These are phyloP conservation scores for Thelaira solivaga DNA, from an alignment of 2,888 invertebrate species.

Conservation along the genomic window DNA sequence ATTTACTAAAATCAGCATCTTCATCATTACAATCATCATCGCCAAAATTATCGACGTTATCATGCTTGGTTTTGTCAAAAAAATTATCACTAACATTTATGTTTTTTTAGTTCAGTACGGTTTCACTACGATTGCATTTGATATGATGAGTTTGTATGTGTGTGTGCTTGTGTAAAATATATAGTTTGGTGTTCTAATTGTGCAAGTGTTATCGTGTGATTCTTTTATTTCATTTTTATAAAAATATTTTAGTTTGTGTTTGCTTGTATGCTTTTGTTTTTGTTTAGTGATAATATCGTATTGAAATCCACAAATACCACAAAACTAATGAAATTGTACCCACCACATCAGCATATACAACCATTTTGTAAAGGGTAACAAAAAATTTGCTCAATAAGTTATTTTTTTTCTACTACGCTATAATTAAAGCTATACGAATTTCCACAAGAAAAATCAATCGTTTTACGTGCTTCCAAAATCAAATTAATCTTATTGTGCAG, in stretches of 20 bases:
- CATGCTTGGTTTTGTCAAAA: background rate
- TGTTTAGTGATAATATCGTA: slow-evolving; percentile 21
- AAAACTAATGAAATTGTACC: slow-evolving; percentile 56
- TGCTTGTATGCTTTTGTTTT: background rate
- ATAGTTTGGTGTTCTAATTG: slow-evolving; percentile 36
- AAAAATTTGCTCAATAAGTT: too few species aligned
- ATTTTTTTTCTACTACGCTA: too few species aligned
- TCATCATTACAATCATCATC: background rate
- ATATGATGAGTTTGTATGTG: background rate
- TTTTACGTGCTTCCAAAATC: too few species aligned
- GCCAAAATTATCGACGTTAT: background rate
- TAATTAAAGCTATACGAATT: too few species aligned
- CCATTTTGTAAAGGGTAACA: too few species aligned
- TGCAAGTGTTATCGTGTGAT: slow-evolving; percentile 33
- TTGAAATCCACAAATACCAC: slow-evolving; percentile 44
- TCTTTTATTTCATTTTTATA: slow-evolving; percentile 23
- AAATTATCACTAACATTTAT: background rate
- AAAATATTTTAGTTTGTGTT: slow-evolving; percentile 1
- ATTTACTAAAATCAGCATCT: background rate
- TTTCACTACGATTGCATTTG: background rate
- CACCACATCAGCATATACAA: slow-evolving; percentile 7
- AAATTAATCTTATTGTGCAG: too few species aligned
- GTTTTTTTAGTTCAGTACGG: background rate
- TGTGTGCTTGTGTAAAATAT: background rate
- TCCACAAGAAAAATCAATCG: too few species aligned